Percentiles rank a stretch among this genome's conserved stretches.
Conservation (phyloP, 2,797 vertebrate genomes). For the Poeciliopsis turneri region DNA sequence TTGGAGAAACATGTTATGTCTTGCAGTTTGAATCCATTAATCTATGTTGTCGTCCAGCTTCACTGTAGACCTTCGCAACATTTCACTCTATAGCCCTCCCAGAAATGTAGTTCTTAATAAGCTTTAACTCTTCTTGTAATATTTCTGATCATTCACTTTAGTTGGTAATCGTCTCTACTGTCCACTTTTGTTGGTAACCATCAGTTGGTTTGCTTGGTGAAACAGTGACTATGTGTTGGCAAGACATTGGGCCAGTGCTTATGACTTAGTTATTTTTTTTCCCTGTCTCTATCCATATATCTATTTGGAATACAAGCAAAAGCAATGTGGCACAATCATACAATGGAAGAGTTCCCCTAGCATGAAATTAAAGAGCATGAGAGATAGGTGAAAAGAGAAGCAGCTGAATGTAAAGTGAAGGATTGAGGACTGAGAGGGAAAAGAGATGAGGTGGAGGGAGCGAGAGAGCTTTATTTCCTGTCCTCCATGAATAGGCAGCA, state of each 20-base stretch:
- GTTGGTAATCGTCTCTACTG: conserved; percentile 15
- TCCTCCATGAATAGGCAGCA: conserved; percentile 74
- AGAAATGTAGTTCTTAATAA: conserved; percentile 18
- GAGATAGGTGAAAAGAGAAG: conserved; percentile 23
- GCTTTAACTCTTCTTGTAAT: conserved; percentile 12
- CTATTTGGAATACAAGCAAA: conserved; percentile 32
- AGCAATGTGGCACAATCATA: conserved; percentile 35
- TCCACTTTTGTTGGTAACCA: conserved; percentile 12
- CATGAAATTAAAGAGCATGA: conserved; percentile 41
- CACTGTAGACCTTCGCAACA: neutral
- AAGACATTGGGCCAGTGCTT: conserved; percentile 12
- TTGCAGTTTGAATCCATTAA: neutral
- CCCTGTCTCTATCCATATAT: conserved; percentile 44
- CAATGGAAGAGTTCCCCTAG: conserved; percentile 37
- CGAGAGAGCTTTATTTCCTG: conserved; percentile 65
- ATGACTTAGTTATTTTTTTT: neutral
- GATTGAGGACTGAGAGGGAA: conserved; percentile 33
- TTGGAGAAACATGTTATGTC: neutral
- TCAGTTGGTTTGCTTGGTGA: conserved; percentile 14
- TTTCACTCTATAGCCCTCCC: neutral
- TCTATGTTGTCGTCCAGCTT: neutral
- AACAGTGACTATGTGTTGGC: conserved; percentile 10
- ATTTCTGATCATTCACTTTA: conserved; percentile 14
- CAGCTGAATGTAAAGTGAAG: conserved; percentile 41
- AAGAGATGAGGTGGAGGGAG: conserved; percentile 25